Percentiles rank a stretch among this genome's conserved stretches.
Conservation (phyloP, 2,888 invertebrate species). For the Acrobasis consociella region DNA sequence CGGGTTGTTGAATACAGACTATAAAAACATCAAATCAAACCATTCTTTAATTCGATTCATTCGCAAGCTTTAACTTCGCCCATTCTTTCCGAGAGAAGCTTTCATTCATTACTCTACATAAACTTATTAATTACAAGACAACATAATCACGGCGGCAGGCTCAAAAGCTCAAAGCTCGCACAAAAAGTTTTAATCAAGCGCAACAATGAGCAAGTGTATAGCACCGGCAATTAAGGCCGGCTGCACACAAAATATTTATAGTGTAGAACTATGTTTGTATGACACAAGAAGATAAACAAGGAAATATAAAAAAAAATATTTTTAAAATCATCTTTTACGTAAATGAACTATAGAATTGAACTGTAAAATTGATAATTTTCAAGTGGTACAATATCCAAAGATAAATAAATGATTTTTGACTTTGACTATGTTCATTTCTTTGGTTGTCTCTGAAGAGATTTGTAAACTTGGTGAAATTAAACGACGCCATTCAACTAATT, state of each 20-base stretch:
- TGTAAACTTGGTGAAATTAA: too few species aligned
- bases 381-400: too few species aligned
- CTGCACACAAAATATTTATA: conserved; percentile 35
- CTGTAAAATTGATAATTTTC: too few species aligned
- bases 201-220: conserved; percentile 45
- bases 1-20: too few species aligned
- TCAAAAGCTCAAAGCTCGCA: conserved; percentile 33
- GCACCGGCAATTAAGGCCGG: conserved; percentile 49
- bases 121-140: conserved; percentile 19
- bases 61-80: conserved; percentile 2
- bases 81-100: conserved; percentile 8
- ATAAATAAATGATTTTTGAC: too few species aligned
- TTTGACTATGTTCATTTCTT: too few species aligned
- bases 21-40: too few species aligned
- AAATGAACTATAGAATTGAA: too few species aligned
- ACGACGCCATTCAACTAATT: too few species aligned
- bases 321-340: too few species aligned
- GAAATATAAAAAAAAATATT: too few species aligned
- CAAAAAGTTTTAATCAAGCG: conserved; percentile 49
- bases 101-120: conserved; percentile 14
- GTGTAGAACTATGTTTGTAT: background rate
- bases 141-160: conserved; percentile 19
- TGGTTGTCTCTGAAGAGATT: too few species aligned
- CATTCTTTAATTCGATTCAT: background rate
- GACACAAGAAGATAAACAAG: background rate